Evolutionary conservation across 1,140 invertebrate species (phyloP), one percentile per base, ranked within the genome.

Genomic region (Portunus trituberculatus): DNA sequence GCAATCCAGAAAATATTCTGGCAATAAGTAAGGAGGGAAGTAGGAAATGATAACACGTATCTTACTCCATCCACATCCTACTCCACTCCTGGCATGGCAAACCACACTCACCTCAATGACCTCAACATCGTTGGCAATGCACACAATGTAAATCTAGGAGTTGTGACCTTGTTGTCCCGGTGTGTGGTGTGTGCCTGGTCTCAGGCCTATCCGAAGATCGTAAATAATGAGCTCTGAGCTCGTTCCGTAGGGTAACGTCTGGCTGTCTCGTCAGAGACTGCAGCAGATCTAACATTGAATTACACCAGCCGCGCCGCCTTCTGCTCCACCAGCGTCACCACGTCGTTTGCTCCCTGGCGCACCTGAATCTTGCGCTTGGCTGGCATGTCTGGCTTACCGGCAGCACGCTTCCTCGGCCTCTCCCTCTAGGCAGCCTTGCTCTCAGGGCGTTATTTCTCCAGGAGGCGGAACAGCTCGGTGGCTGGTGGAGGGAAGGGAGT

Each of bases 91-190:
- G 52, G 12, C 52, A 2, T 59, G 16, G 3, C 8, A 10, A 2
- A 12, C 52, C 52, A 76, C n/a, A n/a, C 97, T 97, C 97, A 99
- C 99, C 98, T 99, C 99, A 97, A 99, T 98, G 87, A 99, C 99
- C 97, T 99, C 99, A 93, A 99, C 99, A 98, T 99, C 99, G 97
- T 99, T 99, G 88, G 99, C 99, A 97, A 99, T 99, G 95, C 99
- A 98, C 67, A n/a, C n/a, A n/a, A n/a, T n/a, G n/a, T n/a, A n/a
- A n/a, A n/a, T n/a, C n/a, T n/a, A n/a, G n/a, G n/a, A n/a, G n/a
- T n/a, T n/a, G n/a, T n/a, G n/a, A n/a, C n/a, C n/a, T n/a, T n/a
- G n/a, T n/a, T n/a, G n/a, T n/a, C n/a, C n/a, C n/a, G n/a, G n/a
- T n/a, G n/a, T n/a, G n/a, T n/a, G n/a, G n/a, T n/a, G n/a, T n/a